Evolutionary conservation across 2,113 vertebrate genomes (phyloP).

Genomic region (Phocoena phocoena): DNA sequence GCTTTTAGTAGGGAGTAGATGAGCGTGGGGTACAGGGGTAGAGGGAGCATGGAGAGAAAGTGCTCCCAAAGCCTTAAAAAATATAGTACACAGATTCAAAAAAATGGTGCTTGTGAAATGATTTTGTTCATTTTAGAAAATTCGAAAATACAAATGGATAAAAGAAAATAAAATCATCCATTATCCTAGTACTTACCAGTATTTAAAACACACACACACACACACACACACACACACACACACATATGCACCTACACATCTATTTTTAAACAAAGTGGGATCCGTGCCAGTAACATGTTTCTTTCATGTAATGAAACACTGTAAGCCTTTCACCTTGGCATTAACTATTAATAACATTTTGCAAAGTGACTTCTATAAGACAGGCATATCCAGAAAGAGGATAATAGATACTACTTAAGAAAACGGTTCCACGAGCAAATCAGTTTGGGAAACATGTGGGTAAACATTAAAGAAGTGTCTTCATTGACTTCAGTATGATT

Average conservation of each 20-base stretch:
- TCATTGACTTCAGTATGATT: neutral
- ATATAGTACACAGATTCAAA: neutral
- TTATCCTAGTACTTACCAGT: neutral
- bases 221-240: neutral
- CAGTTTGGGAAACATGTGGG: neutral
- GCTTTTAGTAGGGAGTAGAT: neutral
- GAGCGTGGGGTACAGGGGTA: neutral
- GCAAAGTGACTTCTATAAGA: neutral
- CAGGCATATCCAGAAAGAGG: neutral
- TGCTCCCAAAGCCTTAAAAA: neutral
- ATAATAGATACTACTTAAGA: neutral
- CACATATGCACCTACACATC: neutral
- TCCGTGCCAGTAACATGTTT: neutral
- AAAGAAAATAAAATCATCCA: neutral
- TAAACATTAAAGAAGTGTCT: neutral
- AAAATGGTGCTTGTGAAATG: neutral
- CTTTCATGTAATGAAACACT: constrained; percentile 22
- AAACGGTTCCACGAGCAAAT: neutral
- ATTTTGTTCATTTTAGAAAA: constrained; percentile 33
- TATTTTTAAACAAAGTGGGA: neutral
- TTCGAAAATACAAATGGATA: neutral
- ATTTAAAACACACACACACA: neutral
- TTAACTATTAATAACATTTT: neutral
- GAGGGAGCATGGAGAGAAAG: neutral
- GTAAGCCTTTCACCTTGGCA: neutral